Evolutionary conservation across 53 echinoderm and acorn worm species (phyloP), one percentile per base, ranked within the genome.

Genomic region (Mesocentrotus franciscanus): DNA sequence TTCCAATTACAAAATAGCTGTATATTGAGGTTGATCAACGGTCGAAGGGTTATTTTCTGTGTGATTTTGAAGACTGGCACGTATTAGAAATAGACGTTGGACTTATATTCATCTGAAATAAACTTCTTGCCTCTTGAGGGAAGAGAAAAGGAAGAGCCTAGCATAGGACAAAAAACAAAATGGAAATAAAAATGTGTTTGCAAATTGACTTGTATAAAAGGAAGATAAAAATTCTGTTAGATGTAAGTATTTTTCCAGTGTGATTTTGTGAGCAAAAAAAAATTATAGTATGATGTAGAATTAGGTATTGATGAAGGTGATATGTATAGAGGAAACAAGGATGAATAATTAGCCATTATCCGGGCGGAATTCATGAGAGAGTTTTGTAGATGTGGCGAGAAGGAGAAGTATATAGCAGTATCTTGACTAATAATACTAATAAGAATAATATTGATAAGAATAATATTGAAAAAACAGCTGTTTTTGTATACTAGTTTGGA

Each of bases 171-270:
- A 32, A 57, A 29, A 71, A 72, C 8, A 92, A 71, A 66, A 92
- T 64, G 24, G 30, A 64, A 92, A 64, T 14, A 62, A 56, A 90
- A 29, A 90, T 59, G 56, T 85, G 58, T 90, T 90, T 90, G 93
- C 56, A 61, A 72, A 36, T 74, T 58, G 30, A 72, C 39, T 93
- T 93, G 93, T 93, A 93, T 32, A 93, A 59, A 71, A 56, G 56
- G 58, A 81, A 61, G 24, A 36, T 17, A 36, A 33, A 61, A 33
- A 92, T 36, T 34, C 66, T 60, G 90, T 90, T 76, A 72, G 49
- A 57, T 94, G 94, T 83, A 60, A 94, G 94, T 83, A 94, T 93
- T 93, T 93, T 93, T 93, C 93, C 93, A 93, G 93, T 93, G 93
- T 93, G 93, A 76, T 93, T 75, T 93, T 93, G 74, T 93, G 74